A percentile compares a stretch with the other conserved stretches of the same genome.
These are phyloP conservation scores for Parus major DNA, from an alignment of 2,113 vertebrate species.

Conservation along the genomic window DNA sequence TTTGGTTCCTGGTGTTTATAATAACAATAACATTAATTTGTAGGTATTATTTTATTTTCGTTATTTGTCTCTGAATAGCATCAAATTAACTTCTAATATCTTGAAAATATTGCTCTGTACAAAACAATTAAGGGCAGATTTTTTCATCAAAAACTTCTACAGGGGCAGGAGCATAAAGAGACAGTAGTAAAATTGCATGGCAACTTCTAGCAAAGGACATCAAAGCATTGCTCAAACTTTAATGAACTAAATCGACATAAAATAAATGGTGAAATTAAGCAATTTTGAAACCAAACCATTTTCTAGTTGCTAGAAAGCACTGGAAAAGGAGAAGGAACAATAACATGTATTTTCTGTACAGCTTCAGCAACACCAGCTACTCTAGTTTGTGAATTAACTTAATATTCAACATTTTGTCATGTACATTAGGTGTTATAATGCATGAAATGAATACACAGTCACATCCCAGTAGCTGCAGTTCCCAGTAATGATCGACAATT, in stretches of 20 bases:
- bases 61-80: not conserved
- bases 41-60: not conserved
- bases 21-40: not conserved
- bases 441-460: slow-evolving; percentile 76
- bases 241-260: not conserved
- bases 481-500: slow-evolving; percentile 48
- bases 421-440: slow-evolving; percentile 72
- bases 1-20: not conserved
- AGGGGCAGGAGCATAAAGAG: not conserved
- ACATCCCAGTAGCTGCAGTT: slow-evolving; percentile 61
- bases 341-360: not conserved
- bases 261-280: slow-evolving; percentile 6
- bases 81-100: not conserved
- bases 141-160: not conserved
- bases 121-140: not conserved
- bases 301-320: not conserved
- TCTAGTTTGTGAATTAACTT: slow-evolving; percentile 64
- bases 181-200: not conserved
- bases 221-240: not conserved
- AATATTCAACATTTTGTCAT: slow-evolving; percentile 69
- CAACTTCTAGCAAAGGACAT: not conserved
- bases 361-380: not conserved
- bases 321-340: not conserved
- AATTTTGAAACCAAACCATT: not conserved
- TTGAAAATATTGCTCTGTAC: not conserved